These are phyloP conservation scores for Acanthosepion lycidas DNA, from an alignment of 2,888 invertebrate genomes.

Conservation along the genomic window DNA sequence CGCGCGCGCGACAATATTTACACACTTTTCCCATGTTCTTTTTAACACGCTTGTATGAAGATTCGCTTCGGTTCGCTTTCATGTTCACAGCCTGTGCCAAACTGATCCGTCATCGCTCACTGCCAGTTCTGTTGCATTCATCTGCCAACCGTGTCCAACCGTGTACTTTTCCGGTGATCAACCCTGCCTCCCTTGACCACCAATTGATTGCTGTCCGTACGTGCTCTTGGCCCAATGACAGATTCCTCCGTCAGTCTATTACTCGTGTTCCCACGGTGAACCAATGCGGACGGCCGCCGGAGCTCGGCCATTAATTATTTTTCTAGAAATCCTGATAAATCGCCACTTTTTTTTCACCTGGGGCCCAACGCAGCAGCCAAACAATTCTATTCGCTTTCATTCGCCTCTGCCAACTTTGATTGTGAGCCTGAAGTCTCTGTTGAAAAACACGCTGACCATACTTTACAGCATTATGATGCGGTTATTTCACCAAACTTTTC, in stretches of 20 bases:
- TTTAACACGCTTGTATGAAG: neutral
- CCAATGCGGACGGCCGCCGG: neutral
- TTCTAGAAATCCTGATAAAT: neutral
- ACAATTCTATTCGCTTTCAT: neutral
- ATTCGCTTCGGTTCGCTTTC: neutral
- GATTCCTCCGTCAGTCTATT: neutral
- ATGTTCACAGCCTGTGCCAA: neutral
- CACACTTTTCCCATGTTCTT: no score
- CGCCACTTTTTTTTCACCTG: neutral
- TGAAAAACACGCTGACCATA: neutral
- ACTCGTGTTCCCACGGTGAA: slow-evolving; percentile 9
- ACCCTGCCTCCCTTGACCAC: neutral
- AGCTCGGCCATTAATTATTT: neutral
- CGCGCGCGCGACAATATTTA: no score
- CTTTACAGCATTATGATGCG: neutral
- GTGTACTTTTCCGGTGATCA: neutral
- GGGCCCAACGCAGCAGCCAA: neutral
- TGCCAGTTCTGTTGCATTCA: neutral
- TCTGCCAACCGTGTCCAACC: neutral
- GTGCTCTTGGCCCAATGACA: neutral
- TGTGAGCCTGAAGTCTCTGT: neutral
- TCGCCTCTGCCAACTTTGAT: neutral
- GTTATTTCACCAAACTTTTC: neutral
- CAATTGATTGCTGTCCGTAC: neutral
- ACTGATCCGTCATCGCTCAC: neutral